These are phyloP conservation scores for Gryon sp. DNA, from an alignment of 1,140 invertebrate species.

Conservation along the genomic window DNA sequence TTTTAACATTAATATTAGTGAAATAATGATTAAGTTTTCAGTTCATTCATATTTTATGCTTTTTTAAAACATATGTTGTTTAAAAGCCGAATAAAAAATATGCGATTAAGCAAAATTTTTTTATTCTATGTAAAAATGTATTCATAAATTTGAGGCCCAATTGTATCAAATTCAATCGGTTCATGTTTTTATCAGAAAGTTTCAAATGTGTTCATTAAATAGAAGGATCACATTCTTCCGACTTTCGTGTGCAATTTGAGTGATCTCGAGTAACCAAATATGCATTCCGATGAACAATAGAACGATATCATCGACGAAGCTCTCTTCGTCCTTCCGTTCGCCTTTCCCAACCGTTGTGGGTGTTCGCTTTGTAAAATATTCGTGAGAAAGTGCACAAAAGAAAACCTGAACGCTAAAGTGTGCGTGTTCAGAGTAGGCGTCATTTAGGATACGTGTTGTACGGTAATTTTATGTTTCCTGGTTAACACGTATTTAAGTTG, in stretches of 20 bases:
- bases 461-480: conserved; percentile 37
- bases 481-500: conserved; percentile 11
- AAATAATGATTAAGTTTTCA: too few species aligned
- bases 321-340: conserved; percentile 41
- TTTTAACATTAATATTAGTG: too few species aligned
- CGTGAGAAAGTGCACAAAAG: conserved; percentile 49
- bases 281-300: conserved; percentile 47
- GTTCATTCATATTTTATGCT: too few species aligned
- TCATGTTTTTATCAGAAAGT: not conserved
- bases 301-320: conserved; percentile 23
- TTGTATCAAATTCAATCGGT: too few species aligned
- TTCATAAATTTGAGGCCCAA: too few species aligned
- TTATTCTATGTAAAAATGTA: too few species aligned
- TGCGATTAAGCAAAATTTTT: too few species aligned
- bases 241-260: conserved; percentile 17
- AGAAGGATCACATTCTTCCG: not conserved
- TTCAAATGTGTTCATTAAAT: not conserved
- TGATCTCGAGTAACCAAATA: conserved; percentile 49
- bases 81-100: too few species aligned
- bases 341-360: conserved; percentile 38
- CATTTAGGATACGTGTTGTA: conserved; percentile 32
- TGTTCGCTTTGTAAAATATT: conserved; percentile 56
- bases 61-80: too few species aligned
- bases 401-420: conserved; percentile 29
- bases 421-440: conserved; percentile 25